phyloP scores from a whole-genome alignment of 2,113 vertebrate genomes.

The Albula goreensis region DNA sequence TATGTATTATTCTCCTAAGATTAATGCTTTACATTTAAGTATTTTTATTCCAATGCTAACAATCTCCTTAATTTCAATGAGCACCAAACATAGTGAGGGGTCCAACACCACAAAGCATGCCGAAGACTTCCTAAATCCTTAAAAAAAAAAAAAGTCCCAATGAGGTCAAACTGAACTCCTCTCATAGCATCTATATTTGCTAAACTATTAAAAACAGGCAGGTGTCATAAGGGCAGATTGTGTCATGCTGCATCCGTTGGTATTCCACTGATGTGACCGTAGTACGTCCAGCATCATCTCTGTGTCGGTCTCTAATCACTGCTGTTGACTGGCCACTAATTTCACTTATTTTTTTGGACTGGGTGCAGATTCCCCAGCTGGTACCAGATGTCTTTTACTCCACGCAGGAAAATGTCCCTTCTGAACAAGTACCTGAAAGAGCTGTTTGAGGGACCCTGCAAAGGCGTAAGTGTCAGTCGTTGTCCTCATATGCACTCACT shows the following conservation, averaged over 20 bases:
- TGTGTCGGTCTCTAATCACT: background rate
- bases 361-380: constrained; percentile 76
- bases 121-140: no score
- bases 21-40: background rate
- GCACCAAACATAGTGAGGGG: no score
- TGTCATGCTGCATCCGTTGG: background rate
- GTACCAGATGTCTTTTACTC: constrained; percentile 67
- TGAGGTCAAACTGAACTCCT: no score
- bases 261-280: background rate
- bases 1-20: background rate
- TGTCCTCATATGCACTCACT: background rate
- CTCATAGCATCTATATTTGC: no score
- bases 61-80: background rate
- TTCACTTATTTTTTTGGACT: constrained; percentile 26
- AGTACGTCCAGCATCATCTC: background rate
- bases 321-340: background rate
- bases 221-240: no score
- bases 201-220: no score
- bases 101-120: no score
- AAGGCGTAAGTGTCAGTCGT: constrained; percentile 55
- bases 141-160: no score
- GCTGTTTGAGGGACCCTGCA: constrained; percentile 73
- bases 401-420: constrained; percentile 66
- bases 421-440: constrained; percentile 80
- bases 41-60: background rate